A percentile compares a stretch with the other conserved stretches of the same genome.
Conservation (phyloP, 1,140 invertebrate species). For the Drosophila saltans region DNA sequence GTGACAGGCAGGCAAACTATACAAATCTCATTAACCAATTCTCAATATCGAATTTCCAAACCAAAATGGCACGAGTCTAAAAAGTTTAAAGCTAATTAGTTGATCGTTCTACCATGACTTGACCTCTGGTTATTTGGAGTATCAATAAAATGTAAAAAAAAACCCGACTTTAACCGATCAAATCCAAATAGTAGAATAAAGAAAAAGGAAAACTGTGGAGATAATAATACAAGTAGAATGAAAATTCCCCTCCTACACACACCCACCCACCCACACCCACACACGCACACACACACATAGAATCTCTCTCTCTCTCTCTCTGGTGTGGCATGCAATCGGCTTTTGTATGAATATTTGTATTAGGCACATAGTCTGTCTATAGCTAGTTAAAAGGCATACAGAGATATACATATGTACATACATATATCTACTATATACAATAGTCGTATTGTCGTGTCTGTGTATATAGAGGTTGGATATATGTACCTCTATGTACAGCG, state of each 20-base stretch:
- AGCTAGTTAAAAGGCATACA: constrained; percentile 59
- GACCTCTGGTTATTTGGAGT: constrained; percentile 57
- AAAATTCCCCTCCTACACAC: constrained; percentile 18
- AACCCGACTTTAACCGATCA: constrained; percentile 7
- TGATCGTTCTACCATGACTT: constrained; percentile 75
- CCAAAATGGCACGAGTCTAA: constrained; percentile 56
- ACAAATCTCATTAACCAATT: not conserved
- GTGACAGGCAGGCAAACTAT: not conserved
- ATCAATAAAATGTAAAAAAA: constrained; percentile 11
- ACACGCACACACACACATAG: constrained; percentile 19
- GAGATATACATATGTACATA: not conserved
- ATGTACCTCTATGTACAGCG: constrained; percentile 21
- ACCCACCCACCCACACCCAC: constrained; percentile 18
- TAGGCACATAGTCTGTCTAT: constrained; percentile 44
- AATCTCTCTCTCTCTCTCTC: constrained; percentile 17
- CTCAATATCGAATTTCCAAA: constrained; percentile 34
- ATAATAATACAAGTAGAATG: constrained; percentile 26
- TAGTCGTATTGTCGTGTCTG: not conserved
- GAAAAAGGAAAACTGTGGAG: constrained; percentile 17
- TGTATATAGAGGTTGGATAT: constrained; percentile 4
- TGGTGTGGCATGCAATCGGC: constrained; percentile 41
- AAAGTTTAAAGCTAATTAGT: constrained; percentile 63
- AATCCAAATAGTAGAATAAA: constrained; percentile 11
- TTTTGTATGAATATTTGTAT: constrained; percentile 46
- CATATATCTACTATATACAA: constrained; percentile 5